Evolutionary conservation across 2,113 vertebrate species (phyloP).

Genomic region (Lepisosteus oculatus): DNA sequence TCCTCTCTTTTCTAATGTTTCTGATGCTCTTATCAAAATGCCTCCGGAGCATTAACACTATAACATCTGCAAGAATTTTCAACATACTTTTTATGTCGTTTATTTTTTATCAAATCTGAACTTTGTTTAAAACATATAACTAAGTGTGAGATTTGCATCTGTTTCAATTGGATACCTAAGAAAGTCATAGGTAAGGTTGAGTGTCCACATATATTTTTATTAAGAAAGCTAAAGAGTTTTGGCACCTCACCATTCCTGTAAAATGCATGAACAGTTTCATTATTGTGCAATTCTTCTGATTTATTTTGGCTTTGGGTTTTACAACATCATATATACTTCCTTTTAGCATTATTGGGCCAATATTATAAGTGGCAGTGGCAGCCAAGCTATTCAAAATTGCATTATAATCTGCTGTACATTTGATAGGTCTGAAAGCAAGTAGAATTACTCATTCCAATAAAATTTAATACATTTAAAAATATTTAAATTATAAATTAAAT

Average conservation of each 20-base stretch:
- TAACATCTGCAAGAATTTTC: too few species aligned
- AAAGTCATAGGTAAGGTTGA: background rate
- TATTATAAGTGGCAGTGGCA: slow-evolving; percentile 69
- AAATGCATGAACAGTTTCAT: slow-evolving; percentile 60
- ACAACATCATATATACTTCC: slow-evolving; percentile 66
- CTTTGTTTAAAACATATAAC: too few species aligned
- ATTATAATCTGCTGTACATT: slow-evolving; percentile 62
- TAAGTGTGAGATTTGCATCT: too few species aligned
- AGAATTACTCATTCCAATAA: slow-evolving; percentile 9
- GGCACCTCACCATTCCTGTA: slow-evolving; percentile 43
- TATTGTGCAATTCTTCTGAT: slow-evolving; percentile 65
- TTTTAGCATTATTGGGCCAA: slow-evolving; percentile 64
- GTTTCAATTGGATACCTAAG: too few species aligned
- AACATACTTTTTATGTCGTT: too few species aligned
- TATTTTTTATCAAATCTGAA: too few species aligned
- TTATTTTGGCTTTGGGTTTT: slow-evolving; percentile 73
- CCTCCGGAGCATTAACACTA: too few species aligned
- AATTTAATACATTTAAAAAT: slow-evolving; percentile 10
- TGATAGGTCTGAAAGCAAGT: slow-evolving; percentile 11
- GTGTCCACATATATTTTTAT: slow-evolving; percentile 9
- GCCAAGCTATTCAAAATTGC: slow-evolving; percentile 70
- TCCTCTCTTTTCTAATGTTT: too few species aligned
- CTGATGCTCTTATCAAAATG: too few species aligned
- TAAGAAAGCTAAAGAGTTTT: slow-evolving; percentile 8
- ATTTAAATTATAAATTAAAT: too few species aligned